phyloP scores from a whole-genome alignment of 2,888 invertebrate species.

The Conomelus anceps region DNA sequence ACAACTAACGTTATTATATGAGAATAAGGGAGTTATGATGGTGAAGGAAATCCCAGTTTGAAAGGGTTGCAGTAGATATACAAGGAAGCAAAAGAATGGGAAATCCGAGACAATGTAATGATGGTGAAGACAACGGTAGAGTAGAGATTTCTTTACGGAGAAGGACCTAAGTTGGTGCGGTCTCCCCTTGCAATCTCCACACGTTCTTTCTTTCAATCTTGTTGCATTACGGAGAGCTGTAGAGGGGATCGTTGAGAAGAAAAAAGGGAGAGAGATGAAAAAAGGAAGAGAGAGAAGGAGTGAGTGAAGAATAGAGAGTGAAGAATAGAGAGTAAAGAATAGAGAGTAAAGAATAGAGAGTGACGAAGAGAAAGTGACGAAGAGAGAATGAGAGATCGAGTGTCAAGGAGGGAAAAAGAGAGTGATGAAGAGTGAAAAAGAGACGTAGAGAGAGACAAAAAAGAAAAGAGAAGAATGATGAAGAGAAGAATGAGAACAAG shows the following conservation, averaged over 20 bases:
- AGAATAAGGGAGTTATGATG: too few species aligned
- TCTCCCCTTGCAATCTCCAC: not conserved
- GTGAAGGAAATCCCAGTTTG: not conserved
- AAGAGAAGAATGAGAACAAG: not conserved
- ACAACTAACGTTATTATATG: too few species aligned
- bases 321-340: not conserved
- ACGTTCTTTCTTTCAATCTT: not conserved
- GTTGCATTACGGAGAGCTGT: not conserved
- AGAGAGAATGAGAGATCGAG: not conserved
- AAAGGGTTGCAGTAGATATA: not conserved
- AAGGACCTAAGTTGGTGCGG: not conserved
- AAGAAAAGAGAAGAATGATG: not conserved
- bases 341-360: not conserved
- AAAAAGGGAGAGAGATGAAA: too few species aligned
- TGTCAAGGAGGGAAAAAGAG: not conserved
- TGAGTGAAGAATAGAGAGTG: not conserved
- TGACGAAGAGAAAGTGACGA: not conserved
- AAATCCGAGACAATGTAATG: not conserved
- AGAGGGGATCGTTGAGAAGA: not conserved
- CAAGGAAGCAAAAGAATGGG: not conserved
- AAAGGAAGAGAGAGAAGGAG: too few species aligned
- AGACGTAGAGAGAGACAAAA: slow-evolving; percentile 1
- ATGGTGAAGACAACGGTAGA: not conserved
- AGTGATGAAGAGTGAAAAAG: slow-evolving; percentile 1
- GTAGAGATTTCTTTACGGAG: not conserved